Evolutionary conservation across 2,888 invertebrate genomes (phyloP).

Genomic region (Calliphora vomitoria): DNA sequence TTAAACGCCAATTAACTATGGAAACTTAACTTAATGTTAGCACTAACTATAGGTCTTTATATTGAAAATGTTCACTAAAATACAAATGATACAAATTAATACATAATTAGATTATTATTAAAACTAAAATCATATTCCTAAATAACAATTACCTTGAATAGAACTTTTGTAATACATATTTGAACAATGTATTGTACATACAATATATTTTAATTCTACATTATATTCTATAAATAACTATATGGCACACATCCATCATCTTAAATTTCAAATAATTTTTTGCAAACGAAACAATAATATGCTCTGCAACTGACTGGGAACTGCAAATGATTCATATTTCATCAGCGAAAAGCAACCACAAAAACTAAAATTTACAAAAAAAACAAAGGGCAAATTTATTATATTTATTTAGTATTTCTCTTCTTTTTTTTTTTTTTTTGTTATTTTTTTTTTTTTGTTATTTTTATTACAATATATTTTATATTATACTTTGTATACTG

Average conservation of each 20-base stretch:
- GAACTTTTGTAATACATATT: no score
- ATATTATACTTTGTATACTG: neutral
- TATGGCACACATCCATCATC: conserved; percentile 35
- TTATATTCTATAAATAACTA: conserved; percentile 12
- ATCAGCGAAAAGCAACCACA: conserved; percentile 28
- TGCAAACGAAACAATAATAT: neutral
- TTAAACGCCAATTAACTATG: no score
- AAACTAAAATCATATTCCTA: no score
- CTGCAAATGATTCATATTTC: conserved; percentile 54
- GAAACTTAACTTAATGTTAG: no score
- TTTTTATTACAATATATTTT: neutral
- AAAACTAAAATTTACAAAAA: conserved; percentile 23
- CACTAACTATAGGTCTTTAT: no score
- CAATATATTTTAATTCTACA: neutral
- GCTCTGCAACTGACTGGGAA: neutral
- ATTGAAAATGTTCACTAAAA: no score
- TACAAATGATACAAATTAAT: no score
- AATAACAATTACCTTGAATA: no score
- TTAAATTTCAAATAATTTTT: conserved; percentile 21
- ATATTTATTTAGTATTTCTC: neutral
- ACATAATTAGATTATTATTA: no score
- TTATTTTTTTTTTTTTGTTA: neutral
- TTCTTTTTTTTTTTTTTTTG: neutral
- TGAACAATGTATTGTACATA: no score
- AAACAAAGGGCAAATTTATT: conserved; percentile 57